A percentile compares a stretch with the other conserved stretches of the same genome.
phyloP scores from a whole-genome alignment of 2,888 invertebrate species.

The Limnephilus rhombicus region DNA sequence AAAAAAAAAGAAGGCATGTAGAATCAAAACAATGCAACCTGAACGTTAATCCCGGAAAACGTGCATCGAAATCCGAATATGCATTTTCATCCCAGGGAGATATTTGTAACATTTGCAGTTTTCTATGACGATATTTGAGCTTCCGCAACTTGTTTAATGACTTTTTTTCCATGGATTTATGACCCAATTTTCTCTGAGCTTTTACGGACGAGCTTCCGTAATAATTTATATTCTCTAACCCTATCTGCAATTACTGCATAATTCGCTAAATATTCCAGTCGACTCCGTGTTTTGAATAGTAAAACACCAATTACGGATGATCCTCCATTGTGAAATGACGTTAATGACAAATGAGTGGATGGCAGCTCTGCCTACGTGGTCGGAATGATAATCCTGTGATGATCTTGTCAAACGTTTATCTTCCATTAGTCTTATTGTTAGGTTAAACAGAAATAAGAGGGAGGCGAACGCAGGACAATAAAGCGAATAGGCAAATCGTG shows the following conservation, averaged over 20 bases:
- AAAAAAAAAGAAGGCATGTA: too few relatives aligned
- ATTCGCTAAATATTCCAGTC: conserved; percentile 18
- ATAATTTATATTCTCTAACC: conserved; percentile 52
- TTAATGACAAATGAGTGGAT: conserved; percentile 10
- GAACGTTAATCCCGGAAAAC: neutral
- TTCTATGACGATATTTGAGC: neutral
- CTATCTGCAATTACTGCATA: conserved; percentile 37
- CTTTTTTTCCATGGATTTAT: conserved; percentile 40
- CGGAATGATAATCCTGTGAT: conserved; percentile 23
- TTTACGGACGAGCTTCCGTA: conserved; percentile 25
- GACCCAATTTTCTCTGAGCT: conserved; percentile 40
- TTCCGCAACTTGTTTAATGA: conserved; percentile 47
- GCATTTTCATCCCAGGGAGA: neutral
- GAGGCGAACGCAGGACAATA: neutral
- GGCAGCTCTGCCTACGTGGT: conserved; percentile 1
- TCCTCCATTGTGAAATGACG: conserved; percentile 21
- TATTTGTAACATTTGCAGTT: neutral
- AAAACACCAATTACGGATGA: neutral
- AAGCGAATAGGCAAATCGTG: neutral
- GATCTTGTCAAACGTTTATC: conserved; percentile 18
- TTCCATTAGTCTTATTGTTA: neutral
- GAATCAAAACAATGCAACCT: neutral
- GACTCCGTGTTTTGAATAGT: conserved; percentile 9
- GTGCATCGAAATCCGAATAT: neutral
- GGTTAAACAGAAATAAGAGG: neutral